phyloP scores from a whole-genome alignment of 2,113 vertebrate genomes.

The Gambusia affinis region DNA sequence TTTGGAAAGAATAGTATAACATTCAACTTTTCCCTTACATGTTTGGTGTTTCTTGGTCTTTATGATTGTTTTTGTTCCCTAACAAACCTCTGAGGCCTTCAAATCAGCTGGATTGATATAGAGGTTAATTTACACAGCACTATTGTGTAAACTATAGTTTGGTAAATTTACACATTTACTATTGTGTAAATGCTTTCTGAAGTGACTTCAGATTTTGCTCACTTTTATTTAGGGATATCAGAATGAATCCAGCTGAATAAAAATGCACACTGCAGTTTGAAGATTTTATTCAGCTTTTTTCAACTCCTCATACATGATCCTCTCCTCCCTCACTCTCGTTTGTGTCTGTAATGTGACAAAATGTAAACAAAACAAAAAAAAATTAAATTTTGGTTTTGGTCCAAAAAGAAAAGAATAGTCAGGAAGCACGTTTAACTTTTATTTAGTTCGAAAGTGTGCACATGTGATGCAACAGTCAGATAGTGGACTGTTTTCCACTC shows the following conservation, averaged over 20 bases:
- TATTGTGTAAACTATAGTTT: too few species aligned
- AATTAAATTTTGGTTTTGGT: too few species aligned
- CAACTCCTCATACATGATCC: neutral
- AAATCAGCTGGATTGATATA: neutral
- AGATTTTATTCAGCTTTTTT: neutral
- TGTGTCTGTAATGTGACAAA: too few species aligned
- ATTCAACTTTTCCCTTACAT: neutral
- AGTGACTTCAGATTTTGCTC: too few species aligned
- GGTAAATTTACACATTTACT: too few species aligned
- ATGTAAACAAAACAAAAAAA: too few species aligned
- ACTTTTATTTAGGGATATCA: neutral
- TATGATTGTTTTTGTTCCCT: neutral
- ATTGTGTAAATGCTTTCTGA: too few species aligned
- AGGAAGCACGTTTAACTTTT: too few species aligned
- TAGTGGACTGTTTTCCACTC: constrained; percentile 32
- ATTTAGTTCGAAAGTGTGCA: neutral
- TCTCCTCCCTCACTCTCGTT: too few species aligned
- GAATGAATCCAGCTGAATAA: neutral
- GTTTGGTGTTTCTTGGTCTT: too few species aligned
- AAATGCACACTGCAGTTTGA: neutral
- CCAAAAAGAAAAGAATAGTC: too few species aligned
- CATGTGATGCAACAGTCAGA: constrained; percentile 14
- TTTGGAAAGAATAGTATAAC: too few species aligned
- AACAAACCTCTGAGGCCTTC: neutral
- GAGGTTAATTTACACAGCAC: neutral